Evolutionary conservation across 1,140 invertebrate genomes (phyloP), one percentile per base, ranked within the genome.

Genomic region (Thaumetopoea pityocampa): DNA sequence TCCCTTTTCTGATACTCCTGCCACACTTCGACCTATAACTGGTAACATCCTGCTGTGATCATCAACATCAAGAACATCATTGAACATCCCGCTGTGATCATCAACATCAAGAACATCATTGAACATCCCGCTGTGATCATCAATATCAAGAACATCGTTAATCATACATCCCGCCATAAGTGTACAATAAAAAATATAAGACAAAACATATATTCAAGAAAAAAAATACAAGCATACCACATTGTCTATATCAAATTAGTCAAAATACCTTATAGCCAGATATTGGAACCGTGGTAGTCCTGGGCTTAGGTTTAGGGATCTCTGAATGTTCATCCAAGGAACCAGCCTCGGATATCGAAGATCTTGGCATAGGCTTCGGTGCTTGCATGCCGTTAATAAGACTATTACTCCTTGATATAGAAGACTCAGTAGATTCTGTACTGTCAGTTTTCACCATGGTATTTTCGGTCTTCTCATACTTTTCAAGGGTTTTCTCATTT

Each of bases 281-380:
- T 9, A 86, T 69, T 7, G 78, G 69, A 19, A 69, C 62, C 0
- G 76, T 69, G 4, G 92, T 90, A 1, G 91, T 91, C 49, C 91
- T 88, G 0, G 92, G 93, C 63, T 91, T 89, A 28, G 93, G 93
- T 56, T 92, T 92, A 0, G 91, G 90, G 3, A 68, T 71, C 19
- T 84, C 85, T 0, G 64, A 48, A n/a, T 64, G 86, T 52, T 83
- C 79, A 50, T 88, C 87, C 0, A 62, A 59, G 0, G 66, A 67
- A 0, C 83, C 74, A 0, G 69, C 70, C 41, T 86, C 85, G 0
- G 85, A 86, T 16, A 86, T 86, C 1, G 85, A 86, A 3, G 83
- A 85, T 24, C 85, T 62, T 0, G 93, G 93, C 67, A 94, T 79
- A 5, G 93, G 93, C 63, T 93, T 94, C 0, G 93, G 93, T 4